A percentile compares a stretch with the other conserved stretches of the same genome.
Evolutionary conservation across 1,140 invertebrate species (phyloP).

Genomic region (Ostrea denselamellosa): DNA sequence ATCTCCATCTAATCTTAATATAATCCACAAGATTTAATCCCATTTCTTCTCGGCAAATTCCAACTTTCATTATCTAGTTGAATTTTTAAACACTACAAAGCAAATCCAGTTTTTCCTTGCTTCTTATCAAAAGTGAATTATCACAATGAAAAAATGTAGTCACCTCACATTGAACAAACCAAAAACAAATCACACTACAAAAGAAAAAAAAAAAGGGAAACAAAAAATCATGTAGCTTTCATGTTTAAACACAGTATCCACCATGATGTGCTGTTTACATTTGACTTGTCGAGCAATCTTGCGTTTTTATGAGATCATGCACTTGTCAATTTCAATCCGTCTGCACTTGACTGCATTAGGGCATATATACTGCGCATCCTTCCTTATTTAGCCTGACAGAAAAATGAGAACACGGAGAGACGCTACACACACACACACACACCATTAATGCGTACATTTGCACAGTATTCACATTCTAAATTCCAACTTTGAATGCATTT

Average conservation of each 20-base stretch:
- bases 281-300: neutral
- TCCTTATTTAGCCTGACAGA: neutral
- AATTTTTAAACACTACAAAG: conserved; percentile 2
- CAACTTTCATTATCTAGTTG: neutral
- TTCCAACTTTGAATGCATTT: neutral
- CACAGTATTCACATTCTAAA: no score
- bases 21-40: neutral
- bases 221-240: neutral
- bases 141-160: conserved; percentile 1
- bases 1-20: neutral
- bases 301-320: neutral
- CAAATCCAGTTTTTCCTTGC: neutral
- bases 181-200: neutral
- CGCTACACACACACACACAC: no score
- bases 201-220: neutral
- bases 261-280: neutral
- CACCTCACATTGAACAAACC: neutral
- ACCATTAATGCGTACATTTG: no score
- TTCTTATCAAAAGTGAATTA: neutral
- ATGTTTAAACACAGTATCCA: neutral
- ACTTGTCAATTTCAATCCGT: conserved; percentile 20
- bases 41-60: neutral
- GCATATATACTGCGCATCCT: neutral
- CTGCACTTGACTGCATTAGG: neutral
- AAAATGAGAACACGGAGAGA: neutral